These are phyloP conservation scores for Phortica magna DNA, from an alignment of 2,888 invertebrate species.

Conservation along the genomic window DNA sequence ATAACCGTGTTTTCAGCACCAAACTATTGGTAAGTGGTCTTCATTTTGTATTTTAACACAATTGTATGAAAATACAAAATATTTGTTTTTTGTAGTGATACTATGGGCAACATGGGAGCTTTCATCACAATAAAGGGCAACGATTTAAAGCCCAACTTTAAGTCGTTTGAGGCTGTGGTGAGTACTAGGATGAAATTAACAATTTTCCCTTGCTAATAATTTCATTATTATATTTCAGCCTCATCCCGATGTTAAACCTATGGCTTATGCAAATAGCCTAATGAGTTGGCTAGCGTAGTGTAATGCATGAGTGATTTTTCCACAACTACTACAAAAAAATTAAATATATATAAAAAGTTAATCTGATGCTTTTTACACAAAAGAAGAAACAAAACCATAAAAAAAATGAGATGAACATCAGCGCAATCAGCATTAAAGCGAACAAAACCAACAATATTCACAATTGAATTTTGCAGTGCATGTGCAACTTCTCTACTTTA, in stretches of 20 bases:
- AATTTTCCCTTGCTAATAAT: neutral
- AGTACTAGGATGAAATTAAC: slow-evolving; percentile 75
- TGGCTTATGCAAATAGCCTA: slow-evolving; percentile 96
- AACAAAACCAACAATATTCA: neutral
- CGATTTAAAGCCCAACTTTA: slow-evolving; percentile 93
- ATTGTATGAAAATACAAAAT: neutral
- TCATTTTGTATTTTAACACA: neutral
- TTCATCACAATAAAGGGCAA: slow-evolving; percentile 96
- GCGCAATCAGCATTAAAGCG: neutral
- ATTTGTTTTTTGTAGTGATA: slow-evolving; percentile 85
- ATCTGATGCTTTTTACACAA: slow-evolving; percentile 8
- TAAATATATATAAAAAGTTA: slow-evolving; percentile 4
- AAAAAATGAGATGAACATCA: neutral
- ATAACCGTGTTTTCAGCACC: slow-evolving; percentile 99
- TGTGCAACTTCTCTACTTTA: neutral
- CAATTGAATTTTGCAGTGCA: neutral
- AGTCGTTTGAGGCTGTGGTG: slow-evolving; percentile 96
- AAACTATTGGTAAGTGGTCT: slow-evolving; percentile 92
- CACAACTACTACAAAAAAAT: neutral
- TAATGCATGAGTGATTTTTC: slow-evolving; percentile 42
- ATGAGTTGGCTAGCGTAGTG: slow-evolving; percentile 82
- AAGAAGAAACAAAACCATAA: neutral
- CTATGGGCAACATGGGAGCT: slow-evolving; percentile 99
- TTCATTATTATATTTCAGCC: slow-evolving; percentile 84
- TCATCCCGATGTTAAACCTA: slow-evolving; percentile 97